Percentiles rank a stretch among this genome's conserved stretches.
These are phyloP conservation scores for Callithrix jacchus DNA, from an alignment of 2,113 vertebrate species.

Conservation along the genomic window DNA sequence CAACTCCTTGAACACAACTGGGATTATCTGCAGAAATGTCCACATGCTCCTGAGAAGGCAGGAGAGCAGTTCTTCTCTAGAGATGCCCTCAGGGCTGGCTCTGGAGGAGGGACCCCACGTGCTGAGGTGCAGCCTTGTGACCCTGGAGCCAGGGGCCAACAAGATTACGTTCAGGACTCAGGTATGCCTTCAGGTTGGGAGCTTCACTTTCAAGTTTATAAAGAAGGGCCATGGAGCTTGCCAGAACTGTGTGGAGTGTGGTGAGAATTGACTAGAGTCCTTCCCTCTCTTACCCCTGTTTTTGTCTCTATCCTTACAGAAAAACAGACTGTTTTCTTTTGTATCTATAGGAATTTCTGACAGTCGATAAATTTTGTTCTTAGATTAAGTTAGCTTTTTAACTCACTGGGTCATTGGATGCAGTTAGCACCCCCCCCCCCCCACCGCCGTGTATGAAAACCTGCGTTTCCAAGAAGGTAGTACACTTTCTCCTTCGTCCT, in stretches of 20 bases:
- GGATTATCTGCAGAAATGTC: slow-evolving; percentile 94
- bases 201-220: fast-evolving
- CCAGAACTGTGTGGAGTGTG: fast-evolving
- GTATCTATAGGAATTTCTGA: not conserved
- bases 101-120: slow-evolving; percentile 90
- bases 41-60: slow-evolving; percentile 93
- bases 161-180: slow-evolving; percentile 90
- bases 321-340: not conserved
- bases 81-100: slow-evolving; percentile 82
- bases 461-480: not conserved
- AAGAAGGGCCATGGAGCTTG: fast-evolving
- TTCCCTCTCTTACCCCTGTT: not conserved
- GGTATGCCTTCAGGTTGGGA: slow-evolving; percentile 77
- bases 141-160: slow-evolving; percentile 92
- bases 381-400: not conserved
- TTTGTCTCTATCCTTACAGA: not conserved
- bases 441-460: not conserved
- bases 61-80: slow-evolving; percentile 86
- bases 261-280: not conserved
- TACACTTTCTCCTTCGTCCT: fast-evolving
- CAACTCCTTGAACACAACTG: slow-evolving; percentile 88
- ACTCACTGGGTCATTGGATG: too few relatives aligned
- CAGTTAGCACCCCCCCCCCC: too few relatives aligned
- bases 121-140: slow-evolving; percentile 86
- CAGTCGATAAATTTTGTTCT: not conserved